Evolutionary conservation across 2,888 invertebrate genomes (phyloP), one percentile per base, ranked within the genome.

Genomic region (Erebia aethiops): DNA sequence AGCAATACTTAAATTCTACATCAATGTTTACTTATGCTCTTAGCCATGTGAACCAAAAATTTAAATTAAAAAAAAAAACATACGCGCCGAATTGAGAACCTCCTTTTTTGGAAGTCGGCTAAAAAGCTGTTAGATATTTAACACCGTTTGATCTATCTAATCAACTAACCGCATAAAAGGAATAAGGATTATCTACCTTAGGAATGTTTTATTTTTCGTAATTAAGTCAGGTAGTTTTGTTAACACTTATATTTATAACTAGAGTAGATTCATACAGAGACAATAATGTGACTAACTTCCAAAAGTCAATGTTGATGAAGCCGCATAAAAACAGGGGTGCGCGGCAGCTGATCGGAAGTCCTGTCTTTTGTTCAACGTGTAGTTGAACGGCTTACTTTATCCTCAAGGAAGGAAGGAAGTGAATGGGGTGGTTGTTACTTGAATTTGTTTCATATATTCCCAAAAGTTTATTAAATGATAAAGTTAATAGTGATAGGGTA

Each of bases 281-380:
- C 70, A 67, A 64, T 56, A 71, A 67, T 79, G 79, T 82, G 82
- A 83, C 81, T 82, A 77, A 80, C 79, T 77, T 46, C 46, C 14
- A 8, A 80, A 79, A 83, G 84, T 89, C 87, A 88, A 89, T 88
- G 86, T 88, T 89, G 89, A 88, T 83, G 91, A 92, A 92, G 90
- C 91, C 92, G 79, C 84, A 83, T 86, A 87, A 90, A 87, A 81
- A 81, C 82, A 83, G 85, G 90, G 90, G 83, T 89, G 84, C 82
- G 79, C 78, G 88, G 87, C 94, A 94, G 94, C 93, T 94, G 94
- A 93, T 93, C 91, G 92, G 93, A 94, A 93, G 92, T 93, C 85
- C 86, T 87, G 90, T 86, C 91, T 89, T 92, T 92, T 93, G 91
- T 92, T 90, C 86, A 76, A 81, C 83, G n/a, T n/a, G n/a, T n/a